These are phyloP conservation scores for Heliconius charithonia DNA, from an alignment of 2,888 invertebrate genomes.

Conservation along the genomic window DNA sequence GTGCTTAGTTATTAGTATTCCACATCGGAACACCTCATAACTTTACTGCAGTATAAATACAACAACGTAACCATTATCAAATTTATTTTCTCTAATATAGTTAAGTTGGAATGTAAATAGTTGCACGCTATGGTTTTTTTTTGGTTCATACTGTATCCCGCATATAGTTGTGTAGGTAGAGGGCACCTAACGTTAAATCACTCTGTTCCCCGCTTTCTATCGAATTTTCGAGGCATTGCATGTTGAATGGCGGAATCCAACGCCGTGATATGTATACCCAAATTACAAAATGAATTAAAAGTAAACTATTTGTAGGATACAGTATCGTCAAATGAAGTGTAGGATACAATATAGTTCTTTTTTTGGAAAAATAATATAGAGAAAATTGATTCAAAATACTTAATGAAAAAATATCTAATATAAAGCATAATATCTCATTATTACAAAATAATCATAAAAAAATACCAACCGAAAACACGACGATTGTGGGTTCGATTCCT, in stretches of 20 bases:
- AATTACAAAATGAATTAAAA: too few species aligned
- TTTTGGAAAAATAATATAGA: neutral
- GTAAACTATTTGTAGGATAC: too few species aligned
- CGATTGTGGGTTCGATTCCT: neutral
- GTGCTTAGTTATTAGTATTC: constrained; percentile 64
- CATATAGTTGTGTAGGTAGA: too few species aligned
- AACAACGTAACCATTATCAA: constrained; percentile 25
- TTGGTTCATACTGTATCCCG: neutral
- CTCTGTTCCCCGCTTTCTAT: too few species aligned
- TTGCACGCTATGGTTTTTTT: neutral
- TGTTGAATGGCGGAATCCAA: too few species aligned
- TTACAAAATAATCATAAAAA: too few species aligned
- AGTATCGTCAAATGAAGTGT: too few species aligned
- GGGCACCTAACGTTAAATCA: too few species aligned
- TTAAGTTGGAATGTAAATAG: neutral
- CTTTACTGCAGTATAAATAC: constrained; percentile 35
- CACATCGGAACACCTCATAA: constrained; percentile 54
- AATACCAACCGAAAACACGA: too few species aligned
- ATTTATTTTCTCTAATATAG: constrained; percentile 18
- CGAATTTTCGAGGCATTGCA: too few species aligned
- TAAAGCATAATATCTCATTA: neutral
- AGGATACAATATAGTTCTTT: too few species aligned
- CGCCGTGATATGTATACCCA: too few species aligned
- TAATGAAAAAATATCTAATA: neutral
- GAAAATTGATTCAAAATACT: neutral